A percentile compares a stretch with the other conserved stretches of the same genome.
Evolutionary conservation across 2,797 vertebrate species (phyloP).

Genomic region (Eulemur mongoz): DNA sequence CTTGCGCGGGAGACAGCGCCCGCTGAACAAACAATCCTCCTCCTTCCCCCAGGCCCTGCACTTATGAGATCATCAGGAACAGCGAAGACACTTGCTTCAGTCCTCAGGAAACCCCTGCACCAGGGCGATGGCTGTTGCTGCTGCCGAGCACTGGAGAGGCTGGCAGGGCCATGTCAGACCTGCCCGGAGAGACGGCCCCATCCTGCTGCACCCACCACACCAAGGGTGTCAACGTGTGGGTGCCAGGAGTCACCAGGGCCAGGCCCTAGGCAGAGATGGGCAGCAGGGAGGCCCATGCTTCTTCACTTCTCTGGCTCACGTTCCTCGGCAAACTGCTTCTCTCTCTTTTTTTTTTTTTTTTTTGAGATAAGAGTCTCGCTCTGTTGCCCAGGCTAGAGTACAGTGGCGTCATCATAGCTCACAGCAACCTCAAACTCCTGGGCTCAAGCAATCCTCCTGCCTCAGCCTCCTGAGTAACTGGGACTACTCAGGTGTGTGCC

Average conservation of each 20-base stretch:
- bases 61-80: neutral
- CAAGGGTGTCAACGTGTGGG: neutral
- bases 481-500: too few species aligned
- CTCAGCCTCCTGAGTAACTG: too few species aligned
- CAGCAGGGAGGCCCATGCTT: neutral
- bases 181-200: fast-evolving
- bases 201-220: neutral
- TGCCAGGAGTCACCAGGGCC: too few species aligned
- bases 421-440: too few species aligned
- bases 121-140: neutral
- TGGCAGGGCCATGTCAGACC: neutral
- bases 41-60: neutral
- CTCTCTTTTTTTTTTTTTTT: too few species aligned
- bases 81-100: neutral
- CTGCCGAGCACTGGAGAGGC: neutral
- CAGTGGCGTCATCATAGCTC: too few species aligned
- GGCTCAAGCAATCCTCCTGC: too few species aligned
- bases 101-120: neutral
- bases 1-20: neutral
- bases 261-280: too few species aligned
- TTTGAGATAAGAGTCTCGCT: too few species aligned
- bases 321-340: neutral
- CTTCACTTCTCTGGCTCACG: neutral
- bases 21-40: neutral
- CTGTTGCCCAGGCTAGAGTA: too few species aligned